Evolutionary conservation across 2,113 vertebrate genomes (phyloP).

Genomic region (Pyrgilauda ruficollis): DNA sequence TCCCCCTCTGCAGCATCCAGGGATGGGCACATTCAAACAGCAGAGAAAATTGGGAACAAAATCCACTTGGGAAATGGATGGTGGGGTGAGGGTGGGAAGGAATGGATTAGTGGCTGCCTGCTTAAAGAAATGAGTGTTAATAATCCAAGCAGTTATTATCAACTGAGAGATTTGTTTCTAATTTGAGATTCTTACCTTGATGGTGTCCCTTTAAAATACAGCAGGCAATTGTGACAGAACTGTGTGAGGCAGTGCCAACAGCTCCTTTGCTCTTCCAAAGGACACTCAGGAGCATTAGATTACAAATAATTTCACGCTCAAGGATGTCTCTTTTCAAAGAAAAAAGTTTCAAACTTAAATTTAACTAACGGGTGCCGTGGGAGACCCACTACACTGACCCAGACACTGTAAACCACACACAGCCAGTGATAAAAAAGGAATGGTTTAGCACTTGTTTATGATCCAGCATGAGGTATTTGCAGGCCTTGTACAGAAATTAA

Average conservation of each 20-base stretch:
- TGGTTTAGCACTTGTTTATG: constrained; percentile 80
- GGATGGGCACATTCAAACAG: background rate
- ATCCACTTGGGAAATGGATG: background rate
- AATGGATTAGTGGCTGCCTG: background rate
- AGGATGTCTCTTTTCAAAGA: constrained; percentile 66
- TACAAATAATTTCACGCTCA: constrained; percentile 30
- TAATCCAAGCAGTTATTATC: background rate
- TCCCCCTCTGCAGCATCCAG: background rate
- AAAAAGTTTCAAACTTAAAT: constrained; percentile 79
- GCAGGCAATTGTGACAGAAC: background rate
- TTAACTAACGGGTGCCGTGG: constrained; percentile 76
- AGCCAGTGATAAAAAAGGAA: constrained; percentile 55
- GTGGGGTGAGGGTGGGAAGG: background rate
- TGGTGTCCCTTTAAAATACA: background rate
- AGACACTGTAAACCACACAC: constrained; percentile 59
- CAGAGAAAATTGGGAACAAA: background rate
- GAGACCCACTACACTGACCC: constrained; percentile 70
- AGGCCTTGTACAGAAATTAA: constrained; percentile 78
- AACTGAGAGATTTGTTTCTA: background rate
- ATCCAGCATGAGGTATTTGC: constrained; percentile 80
- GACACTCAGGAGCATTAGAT: background rate
- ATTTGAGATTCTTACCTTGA: background rate
- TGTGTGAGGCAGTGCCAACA: background rate
- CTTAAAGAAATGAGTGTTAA: background rate
- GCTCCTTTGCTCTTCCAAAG: constrained; percentile 20